Evolutionary conservation across 2,797 vertebrate species (phyloP), one percentile per base, ranked within the genome.

Genomic region (Hephaestus fuliginosus): DNA sequence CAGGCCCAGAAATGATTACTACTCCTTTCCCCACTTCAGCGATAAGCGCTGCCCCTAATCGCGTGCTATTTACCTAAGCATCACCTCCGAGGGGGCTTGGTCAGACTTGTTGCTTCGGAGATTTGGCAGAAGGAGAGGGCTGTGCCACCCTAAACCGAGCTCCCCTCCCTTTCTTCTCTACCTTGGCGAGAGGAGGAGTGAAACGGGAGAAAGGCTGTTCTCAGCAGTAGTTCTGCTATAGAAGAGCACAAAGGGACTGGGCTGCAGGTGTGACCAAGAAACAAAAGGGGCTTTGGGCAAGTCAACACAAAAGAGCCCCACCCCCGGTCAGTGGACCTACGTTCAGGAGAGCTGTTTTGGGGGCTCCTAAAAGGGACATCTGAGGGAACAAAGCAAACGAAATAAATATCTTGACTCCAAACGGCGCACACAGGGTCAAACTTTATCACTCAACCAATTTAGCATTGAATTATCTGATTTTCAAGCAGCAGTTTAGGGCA

Each of bases 281-380:
- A 94, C 91, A 95, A 94, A 94, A 78, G 84, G 88, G 79, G 84
- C 78, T 94, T 92, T 89, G 86, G 74, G 90, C 79, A 89, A 91
- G 81, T 88, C 82, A 86, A 91, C 82, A 95, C 90, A 93, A 96
- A 93, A 93, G 92, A 92, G 88, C 93, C 91, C 93, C 91, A 90
- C 92, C 94, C 93, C 92, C 89, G 76, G 66, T 82, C 84, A 85
- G 77, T 74, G 81, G 86, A 81, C 83, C 86, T 67, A 36, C 20
- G 9, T 95, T 94, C 89, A 93, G 92, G 93, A 95, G 93, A 94
- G 96, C 95, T 95, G 95, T 95, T 96, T 74, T 91, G 70, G 93
- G 93, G 93, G 92, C 61, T 81, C 66, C 53, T 44, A 56, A 86
- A 89, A 73, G 70, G 48, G 80, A 66, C 57, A 67, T 79, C 28